phyloP scores from a whole-genome alignment of 2,888 invertebrate genomes.

The Xanthia icteritia region DNA sequence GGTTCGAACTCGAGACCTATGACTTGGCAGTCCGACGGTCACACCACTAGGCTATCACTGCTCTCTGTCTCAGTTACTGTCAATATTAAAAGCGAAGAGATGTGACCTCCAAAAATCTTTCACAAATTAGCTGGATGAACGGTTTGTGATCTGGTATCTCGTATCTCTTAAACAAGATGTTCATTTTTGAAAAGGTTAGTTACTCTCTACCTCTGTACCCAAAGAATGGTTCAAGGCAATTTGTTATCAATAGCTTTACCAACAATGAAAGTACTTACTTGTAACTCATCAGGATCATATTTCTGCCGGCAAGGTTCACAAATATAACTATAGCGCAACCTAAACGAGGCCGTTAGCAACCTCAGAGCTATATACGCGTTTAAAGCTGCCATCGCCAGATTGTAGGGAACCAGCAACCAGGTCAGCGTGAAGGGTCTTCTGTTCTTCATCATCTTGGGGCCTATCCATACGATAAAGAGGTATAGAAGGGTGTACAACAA shows the following conservation, averaged over 20 bases:
- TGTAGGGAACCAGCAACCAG: slow-evolving; percentile 95
- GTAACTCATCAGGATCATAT: slow-evolving; percentile 94
- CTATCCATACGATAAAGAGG: slow-evolving; percentile 94
- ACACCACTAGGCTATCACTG: no score
- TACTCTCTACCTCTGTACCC: not conserved
- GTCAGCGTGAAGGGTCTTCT: slow-evolving; percentile 94
- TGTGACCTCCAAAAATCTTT: not conserved
- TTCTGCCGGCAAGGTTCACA: slow-evolving; percentile 96
- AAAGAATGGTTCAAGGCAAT: not conserved
- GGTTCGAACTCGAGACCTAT: no score
- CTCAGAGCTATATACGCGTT: slow-evolving; percentile 96
- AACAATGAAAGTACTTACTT: slow-evolving; percentile 89
- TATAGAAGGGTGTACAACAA: slow-evolving; percentile 93
- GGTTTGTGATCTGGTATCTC: not conserved
- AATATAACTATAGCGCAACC: slow-evolving; percentile 95
- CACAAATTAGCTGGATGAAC: not conserved
- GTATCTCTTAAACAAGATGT: not conserved
- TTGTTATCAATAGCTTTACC: not conserved
- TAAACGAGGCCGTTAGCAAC: slow-evolving; percentile 93
- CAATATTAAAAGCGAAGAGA: not conserved
- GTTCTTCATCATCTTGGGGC: slow-evolving; percentile 95
- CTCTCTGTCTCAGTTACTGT: no score
- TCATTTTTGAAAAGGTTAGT: not conserved
- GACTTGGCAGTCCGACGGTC: no score
- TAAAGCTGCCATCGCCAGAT: slow-evolving; percentile 94